phyloP scores from a whole-genome alignment of 1,140 invertebrate species.

The Drosophila parabipectinata region DNA sequence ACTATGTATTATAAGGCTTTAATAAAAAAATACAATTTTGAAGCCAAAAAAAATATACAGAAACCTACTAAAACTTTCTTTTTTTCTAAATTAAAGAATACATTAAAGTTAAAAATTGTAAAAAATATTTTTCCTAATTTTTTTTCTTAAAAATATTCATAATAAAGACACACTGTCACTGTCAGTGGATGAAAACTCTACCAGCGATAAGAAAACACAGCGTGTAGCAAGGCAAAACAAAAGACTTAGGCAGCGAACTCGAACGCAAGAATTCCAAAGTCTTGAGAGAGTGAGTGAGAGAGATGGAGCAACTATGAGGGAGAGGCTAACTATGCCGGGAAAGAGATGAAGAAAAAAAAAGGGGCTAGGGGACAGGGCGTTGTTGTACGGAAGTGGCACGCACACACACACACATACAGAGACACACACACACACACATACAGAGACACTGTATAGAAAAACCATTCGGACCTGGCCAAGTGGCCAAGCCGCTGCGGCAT shows the following conservation, averaged over 20 bases:
- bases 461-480: conserved; percentile 57
- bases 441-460: neutral
- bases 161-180: conserved; percentile 7
- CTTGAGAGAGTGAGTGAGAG: conserved; percentile 5
- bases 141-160: neutral
- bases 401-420: conserved; percentile 43
- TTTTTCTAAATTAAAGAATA: too few relatives aligned
- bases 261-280: conserved; percentile 53
- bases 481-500: conserved; percentile 61
- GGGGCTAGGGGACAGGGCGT: conserved; percentile 34
- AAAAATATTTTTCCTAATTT: too few relatives aligned
- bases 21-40: too few relatives aligned
- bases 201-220: conserved; percentile 33
- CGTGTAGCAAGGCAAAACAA: conserved; percentile 57
- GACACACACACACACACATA: neutral
- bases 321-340: conserved; percentile 15
- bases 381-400: conserved; percentile 75
- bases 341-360: conserved; percentile 1
- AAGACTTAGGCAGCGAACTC: conserved; percentile 77
- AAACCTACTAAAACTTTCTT: too few relatives aligned
- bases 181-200: conserved; percentile 21
- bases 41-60: too few relatives aligned
- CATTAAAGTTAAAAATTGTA: too few relatives aligned
- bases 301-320: neutral
- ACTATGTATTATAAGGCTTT: too few relatives aligned